phyloP scores from a whole-genome alignment of 2,888 invertebrate species.

The Norana najaformis region DNA sequence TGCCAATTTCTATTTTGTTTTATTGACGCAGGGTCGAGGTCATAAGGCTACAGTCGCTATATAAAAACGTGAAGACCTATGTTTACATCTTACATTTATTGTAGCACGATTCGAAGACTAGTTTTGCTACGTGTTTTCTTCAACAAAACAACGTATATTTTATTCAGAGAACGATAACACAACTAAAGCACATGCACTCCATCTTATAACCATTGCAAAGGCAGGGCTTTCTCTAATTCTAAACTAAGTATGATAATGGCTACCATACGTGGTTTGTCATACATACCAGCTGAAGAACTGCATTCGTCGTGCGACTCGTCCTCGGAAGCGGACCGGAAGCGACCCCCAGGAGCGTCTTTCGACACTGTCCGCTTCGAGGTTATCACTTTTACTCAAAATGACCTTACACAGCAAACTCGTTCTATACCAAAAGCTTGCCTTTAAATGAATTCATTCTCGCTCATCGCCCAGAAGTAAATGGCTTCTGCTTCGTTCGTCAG shows the following conservation, averaged over 20 bases:
- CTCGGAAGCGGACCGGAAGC: slow-evolving; percentile 1
- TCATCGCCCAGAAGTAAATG: neutral
- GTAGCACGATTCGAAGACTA: too few species aligned
- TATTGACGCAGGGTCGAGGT: too few species aligned
- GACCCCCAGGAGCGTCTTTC: slow-evolving; percentile 10
- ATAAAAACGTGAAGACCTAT: too few species aligned
- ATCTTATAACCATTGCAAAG: neutral
- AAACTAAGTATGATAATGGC: neutral
- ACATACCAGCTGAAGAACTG: slow-evolving; percentile 19
- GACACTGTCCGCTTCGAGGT: neutral
- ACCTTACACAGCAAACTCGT: neutral
- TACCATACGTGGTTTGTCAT: neutral
- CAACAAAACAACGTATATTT: neutral
- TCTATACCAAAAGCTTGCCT: neutral
- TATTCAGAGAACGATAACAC: neutral
- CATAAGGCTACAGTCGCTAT: too few species aligned
- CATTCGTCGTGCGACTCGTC: neutral
- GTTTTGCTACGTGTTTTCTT: neutral
- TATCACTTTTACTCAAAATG: neutral
- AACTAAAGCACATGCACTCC: neutral
- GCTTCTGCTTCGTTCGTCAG: neutral
- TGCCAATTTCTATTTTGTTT: too few species aligned
- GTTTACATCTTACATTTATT: too few species aligned
- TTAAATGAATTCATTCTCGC: slow-evolving; percentile 7
- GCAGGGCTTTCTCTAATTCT: neutral